A percentile compares a stretch with the other conserved stretches of the same genome.
Evolutionary conservation across 2,113 vertebrate species (phyloP).

Genomic region (Halichoeres trimaculatus): DNA sequence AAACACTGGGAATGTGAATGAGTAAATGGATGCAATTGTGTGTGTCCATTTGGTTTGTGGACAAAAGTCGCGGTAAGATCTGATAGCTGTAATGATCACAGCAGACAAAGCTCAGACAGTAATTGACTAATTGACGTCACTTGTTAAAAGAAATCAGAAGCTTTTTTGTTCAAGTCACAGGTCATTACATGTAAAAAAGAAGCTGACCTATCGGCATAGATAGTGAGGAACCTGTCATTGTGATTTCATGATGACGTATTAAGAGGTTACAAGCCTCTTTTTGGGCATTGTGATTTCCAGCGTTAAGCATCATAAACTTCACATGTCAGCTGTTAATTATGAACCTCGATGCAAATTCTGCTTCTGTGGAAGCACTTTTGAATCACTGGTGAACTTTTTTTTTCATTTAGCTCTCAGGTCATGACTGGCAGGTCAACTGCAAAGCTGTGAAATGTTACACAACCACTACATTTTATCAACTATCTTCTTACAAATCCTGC

Average conservation of each 20-base stretch:
- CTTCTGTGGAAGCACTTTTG: neutral
- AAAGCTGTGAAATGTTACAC: neutral
- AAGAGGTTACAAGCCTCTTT: too few relatives aligned
- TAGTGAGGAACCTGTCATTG: constrained; percentile 38
- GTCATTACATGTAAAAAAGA: constrained; percentile 57
- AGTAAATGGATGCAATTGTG: constrained; percentile 28
- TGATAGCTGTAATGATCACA: constrained; percentile 47
- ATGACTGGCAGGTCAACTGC: neutral
- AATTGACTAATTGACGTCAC: constrained; percentile 63
- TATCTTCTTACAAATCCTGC: neutral
- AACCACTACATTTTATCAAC: neutral
- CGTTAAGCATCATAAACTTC: too few relatives aligned
- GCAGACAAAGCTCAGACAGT: constrained; percentile 26
- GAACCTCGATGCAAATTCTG: neutral
- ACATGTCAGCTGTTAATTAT: too few relatives aligned
- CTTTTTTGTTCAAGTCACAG: constrained; percentile 51
- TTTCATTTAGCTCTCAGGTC: neutral
- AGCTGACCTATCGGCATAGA: constrained; percentile 36
- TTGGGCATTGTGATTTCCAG: too few relatives aligned
- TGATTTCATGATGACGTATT: neutral
- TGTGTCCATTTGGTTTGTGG: constrained; percentile 23
- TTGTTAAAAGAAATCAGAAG: constrained; percentile 53
- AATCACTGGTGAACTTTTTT: neutral
- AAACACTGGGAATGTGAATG: constrained; percentile 39
- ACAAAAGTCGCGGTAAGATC: constrained; percentile 48